A percentile compares a stretch with the other conserved stretches of the same genome.
Evolutionary conservation across 2,888 invertebrate genomes (phyloP).

Genomic region (Heliconius hortense): DNA sequence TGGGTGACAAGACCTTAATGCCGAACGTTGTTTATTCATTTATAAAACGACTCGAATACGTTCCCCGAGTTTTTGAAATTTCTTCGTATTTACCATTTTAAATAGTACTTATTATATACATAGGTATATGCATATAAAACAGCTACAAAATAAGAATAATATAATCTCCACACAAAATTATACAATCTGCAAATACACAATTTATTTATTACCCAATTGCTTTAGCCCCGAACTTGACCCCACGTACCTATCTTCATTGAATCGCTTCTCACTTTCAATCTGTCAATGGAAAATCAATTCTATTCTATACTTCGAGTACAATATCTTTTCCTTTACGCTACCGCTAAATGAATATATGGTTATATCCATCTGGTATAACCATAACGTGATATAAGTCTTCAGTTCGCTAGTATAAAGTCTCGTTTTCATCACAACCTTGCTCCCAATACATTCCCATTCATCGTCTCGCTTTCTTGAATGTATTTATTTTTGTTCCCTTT

Average conservation of each 20-base stretch:
- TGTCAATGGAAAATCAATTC: constrained; percentile 37
- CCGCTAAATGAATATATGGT: constrained; percentile 35
- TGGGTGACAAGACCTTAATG: too few relatives aligned
- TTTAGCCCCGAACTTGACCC: constrained; percentile 67
- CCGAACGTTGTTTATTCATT: too few relatives aligned
- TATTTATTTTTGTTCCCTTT: constrained; percentile 73
- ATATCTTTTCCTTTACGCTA: constrained; percentile 28
- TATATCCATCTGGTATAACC: constrained; percentile 19
- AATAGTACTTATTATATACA: background rate
- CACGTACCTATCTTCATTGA: constrained; percentile 45
- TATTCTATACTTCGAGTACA: constrained; percentile 30
- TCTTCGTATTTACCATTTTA: background rate
- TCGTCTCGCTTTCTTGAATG: constrained; percentile 68
- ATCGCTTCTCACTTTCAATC: constrained; percentile 21
- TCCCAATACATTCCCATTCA: constrained; percentile 64
- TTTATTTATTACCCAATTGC: constrained; percentile 51
- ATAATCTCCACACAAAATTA: constrained; percentile 26
- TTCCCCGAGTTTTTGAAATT: background rate
- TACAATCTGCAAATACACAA: constrained; percentile 30
- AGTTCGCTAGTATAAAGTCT: constrained; percentile 15
- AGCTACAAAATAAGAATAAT: constrained; percentile 27
- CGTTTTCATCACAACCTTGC: constrained; percentile 21
- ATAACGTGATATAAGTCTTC: constrained; percentile 24
- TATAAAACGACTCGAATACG: too few relatives aligned
- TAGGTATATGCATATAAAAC: constrained; percentile 2